These are phyloP conservation scores for Adoxophyes honmai DNA, from an alignment of 1,140 invertebrate species.

Conservation along the genomic window DNA sequence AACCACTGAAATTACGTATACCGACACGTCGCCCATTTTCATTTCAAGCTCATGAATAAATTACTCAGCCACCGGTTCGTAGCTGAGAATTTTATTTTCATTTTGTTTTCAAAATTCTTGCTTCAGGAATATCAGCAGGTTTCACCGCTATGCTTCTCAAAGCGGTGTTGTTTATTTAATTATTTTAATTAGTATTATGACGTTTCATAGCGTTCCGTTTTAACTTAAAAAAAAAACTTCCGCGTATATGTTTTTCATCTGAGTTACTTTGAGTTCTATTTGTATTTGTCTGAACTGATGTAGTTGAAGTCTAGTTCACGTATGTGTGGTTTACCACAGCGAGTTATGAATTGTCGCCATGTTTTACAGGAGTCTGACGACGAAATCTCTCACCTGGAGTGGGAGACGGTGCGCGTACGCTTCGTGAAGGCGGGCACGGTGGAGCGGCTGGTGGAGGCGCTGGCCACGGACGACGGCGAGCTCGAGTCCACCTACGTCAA, in stretches of 20 bases:
- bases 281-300: no score
- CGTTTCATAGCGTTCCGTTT: no score
- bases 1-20: background rate
- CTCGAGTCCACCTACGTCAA: slow-evolving; percentile 98
- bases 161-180: no score
- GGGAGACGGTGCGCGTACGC: slow-evolving; percentile 98
- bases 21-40: background rate
- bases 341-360: no score
- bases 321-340: no score
- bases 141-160: no score
- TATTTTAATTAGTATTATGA: no score
- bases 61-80: background rate
- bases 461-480: slow-evolving; percentile 95
- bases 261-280: no score
- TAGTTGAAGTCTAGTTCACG: no score
- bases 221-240: no score
- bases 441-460: slow-evolving; percentile 92
- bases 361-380: slow-evolving; percentile 86
- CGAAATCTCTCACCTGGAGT: slow-evolving; percentile 97
- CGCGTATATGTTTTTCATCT: no score
- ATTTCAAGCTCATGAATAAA: slow-evolving; percentile 1
- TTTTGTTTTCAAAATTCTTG: background rate
- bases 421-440: slow-evolving; percentile 98
- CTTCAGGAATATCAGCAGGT: no score
- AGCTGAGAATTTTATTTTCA: background rate